Percentiles rank a stretch among this genome's conserved stretches.
phyloP scores from a whole-genome alignment of 2,888 invertebrate species.

The Kuschelorhynchus macadamiae region DNA sequence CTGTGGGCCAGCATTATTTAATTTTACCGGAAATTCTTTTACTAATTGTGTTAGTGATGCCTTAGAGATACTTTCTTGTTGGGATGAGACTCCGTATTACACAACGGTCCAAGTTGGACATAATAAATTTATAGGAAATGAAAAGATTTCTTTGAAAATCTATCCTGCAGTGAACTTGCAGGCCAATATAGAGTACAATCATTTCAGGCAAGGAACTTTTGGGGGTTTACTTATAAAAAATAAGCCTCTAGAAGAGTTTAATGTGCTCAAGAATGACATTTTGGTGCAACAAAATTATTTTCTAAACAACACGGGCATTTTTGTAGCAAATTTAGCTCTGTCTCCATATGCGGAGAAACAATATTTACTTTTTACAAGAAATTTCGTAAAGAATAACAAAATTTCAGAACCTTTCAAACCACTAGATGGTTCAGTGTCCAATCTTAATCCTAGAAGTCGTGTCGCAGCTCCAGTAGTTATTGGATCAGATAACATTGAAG shows the following conservation, averaged over 20 bases:
- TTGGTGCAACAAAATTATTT: constrained; percentile 91
- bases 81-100: constrained; percentile 72
- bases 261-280: constrained; percentile 79
- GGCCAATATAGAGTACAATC: constrained; percentile 88
- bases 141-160: constrained; percentile 81
- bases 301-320: constrained; percentile 88
- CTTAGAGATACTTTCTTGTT: constrained; percentile 88
- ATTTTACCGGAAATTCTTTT: constrained; percentile 93
- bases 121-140: constrained; percentile 85
- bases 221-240: constrained; percentile 91
- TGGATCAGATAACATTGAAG: constrained; percentile 89
- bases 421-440: constrained; percentile 74
- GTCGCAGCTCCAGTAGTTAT: constrained; percentile 95
- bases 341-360: constrained; percentile 90
- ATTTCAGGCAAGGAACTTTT: constrained; percentile 85
- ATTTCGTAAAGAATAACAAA: constrained; percentile 88
- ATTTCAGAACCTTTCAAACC: constrained; percentile 88
- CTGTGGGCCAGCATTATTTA: constrained; percentile 87
- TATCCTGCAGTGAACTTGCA: constrained; percentile 86
- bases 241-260: constrained; percentile 84
- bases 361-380: constrained; percentile 86
- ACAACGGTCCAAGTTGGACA: constrained; percentile 86
- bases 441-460: constrained; percentile 88
- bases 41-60: constrained; percentile 84
- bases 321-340: constrained; percentile 88